Evolutionary conservation across 2,113 vertebrate genomes (phyloP).

Genomic region (Charina bottae): DNA sequence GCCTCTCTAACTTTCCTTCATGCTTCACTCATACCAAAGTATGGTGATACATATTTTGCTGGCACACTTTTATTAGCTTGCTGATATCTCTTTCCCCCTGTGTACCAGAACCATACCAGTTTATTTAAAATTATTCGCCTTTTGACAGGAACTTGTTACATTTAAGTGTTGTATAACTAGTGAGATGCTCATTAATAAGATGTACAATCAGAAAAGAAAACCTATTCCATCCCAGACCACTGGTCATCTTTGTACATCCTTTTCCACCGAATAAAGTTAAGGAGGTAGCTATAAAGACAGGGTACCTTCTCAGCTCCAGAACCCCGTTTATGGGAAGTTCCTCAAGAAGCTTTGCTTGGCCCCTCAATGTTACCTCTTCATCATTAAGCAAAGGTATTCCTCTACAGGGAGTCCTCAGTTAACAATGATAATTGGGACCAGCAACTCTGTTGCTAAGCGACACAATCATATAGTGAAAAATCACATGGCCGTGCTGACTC

Average conservation of each 20-base stretch:
- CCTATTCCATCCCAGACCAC: neutral
- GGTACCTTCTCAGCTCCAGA: neutral
- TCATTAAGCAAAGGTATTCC: neutral
- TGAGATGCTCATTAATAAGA: slow-evolving; percentile 40
- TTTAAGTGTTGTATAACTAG: slow-evolving; percentile 19
- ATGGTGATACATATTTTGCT: neutral
- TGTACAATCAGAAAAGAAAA: slow-evolving; percentile 8
- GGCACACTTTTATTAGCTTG: neutral
- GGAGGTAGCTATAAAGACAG: neutral
- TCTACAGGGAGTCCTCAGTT: neutral
- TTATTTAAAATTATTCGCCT: neutral
- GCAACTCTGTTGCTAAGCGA: neutral
- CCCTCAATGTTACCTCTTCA: neutral
- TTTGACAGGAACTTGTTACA: neutral
- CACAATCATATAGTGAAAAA: neutral
- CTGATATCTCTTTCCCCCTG: neutral
- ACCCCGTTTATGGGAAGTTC: neutral
- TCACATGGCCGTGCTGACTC: neutral
- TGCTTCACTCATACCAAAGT: neutral
- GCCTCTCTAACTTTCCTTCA: slow-evolving; percentile 37
- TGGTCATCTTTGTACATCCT: neutral
- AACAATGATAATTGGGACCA: neutral
- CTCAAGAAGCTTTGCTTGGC: neutral
- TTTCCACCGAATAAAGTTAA: neutral
- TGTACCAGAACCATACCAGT: neutral